Evolutionary conservation across 2,888 invertebrate species (phyloP), one percentile per base, ranked within the genome.

Genomic region (Tinea pellionella): DNA sequence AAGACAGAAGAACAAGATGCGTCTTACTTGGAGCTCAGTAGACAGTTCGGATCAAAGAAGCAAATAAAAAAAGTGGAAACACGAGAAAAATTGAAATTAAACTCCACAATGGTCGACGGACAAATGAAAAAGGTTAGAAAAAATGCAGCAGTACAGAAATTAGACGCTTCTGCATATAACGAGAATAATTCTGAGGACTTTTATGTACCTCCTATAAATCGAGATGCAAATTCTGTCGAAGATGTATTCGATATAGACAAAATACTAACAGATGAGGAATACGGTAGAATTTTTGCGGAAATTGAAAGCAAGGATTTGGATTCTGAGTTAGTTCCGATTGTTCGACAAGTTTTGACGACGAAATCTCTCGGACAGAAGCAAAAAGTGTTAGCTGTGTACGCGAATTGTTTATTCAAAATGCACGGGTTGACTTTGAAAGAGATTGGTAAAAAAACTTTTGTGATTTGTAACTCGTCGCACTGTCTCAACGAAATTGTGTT

Each of bases 11-110:
- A 65, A 0, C 60, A 71, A 0, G 78, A 85, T 15, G 76, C 72
- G 0, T 80, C 75, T 16, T 66, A 70, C 51, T 67, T 80, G 18
- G 86, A 86, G 59, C 72, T 92, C 0, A 90, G 89, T 56, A 89
- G 90, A 66, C 87, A 90, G 64, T 92, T 92, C 67, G 92, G 92
- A 1, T 92, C 92, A 0, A 92, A 92, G 64, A 89, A 84, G 67
- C 79, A 80, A 0, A 91, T 90, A 68, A 74, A 90, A 64, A 73
- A 74, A 57, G 88, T 90, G 62, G 91, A 92, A 65, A 90, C 91
- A n/a, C 72, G 70, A 0, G 91, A 91, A 67, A 88, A 87, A 68
- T 69, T 91, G 59, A 89, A 89, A 68, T 74, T 90, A 0, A 89
- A 91, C 63, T 79, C 90, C 0, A 80, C 89, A 13, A 84, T 88